phyloP scores from a whole-genome alignment of 2,888 invertebrate genomes.

The Zygaena filipendulae region DNA sequence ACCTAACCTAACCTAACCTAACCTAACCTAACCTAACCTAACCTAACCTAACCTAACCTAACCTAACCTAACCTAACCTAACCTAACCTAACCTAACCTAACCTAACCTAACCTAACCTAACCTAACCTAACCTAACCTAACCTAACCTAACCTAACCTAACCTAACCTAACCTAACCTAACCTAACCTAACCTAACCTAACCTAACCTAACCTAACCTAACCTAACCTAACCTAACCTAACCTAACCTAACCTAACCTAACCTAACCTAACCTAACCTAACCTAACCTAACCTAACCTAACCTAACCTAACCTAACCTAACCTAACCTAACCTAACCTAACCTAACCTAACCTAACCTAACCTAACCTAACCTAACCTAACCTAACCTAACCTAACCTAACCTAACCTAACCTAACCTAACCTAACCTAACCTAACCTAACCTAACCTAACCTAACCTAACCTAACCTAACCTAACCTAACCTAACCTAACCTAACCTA shows the following conservation, averaged over 20 bases:
- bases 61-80: constrained; percentile 5
- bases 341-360: constrained; percentile 10
- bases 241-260: constrained; percentile 18
- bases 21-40: constrained; percentile 9
- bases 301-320: constrained; percentile 11
- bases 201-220: constrained; percentile 13
- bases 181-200: constrained; percentile 8
- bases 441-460: constrained; percentile 12
- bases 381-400: constrained; percentile 9
- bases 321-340: constrained; percentile 9
- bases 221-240: constrained; percentile 12
- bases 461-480: constrained; percentile 17
- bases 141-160: constrained; percentile 1
- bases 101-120: constrained; percentile 9
- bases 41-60: constrained; percentile 5
- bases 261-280: constrained; percentile 14
- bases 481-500: constrained; percentile 15
- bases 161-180: background rate
- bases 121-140: constrained; percentile 2
- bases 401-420: constrained; percentile 9
- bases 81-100: too few species aligned
- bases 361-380: constrained; percentile 12
- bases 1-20: constrained; percentile 10
- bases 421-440: constrained; percentile 14
- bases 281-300: constrained; percentile 13